Conservation (phyloP, 1,140 invertebrate genomes). For the Phthorimaea operculella region DNA sequence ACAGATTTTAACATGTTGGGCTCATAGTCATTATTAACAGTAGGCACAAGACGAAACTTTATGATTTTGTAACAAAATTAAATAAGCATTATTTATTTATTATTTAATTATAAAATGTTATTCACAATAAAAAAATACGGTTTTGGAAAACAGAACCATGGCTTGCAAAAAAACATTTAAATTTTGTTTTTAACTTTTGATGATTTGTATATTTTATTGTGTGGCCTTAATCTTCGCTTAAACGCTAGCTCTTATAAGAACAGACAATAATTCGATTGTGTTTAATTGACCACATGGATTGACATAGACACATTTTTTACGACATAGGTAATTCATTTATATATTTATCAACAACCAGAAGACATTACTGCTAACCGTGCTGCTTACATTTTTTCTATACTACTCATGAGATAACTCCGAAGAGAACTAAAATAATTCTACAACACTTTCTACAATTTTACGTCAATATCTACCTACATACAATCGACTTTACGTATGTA, state of each 20-base stretch:
- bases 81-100: too few species aligned
- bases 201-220: too few species aligned
- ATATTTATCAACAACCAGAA: slow-evolving; percentile 56
- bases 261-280: slow-evolving; percentile 34
- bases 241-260: slow-evolving; percentile 32
- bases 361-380: slow-evolving; percentile 38
- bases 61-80: too few species aligned
- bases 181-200: too few species aligned
- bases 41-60: too few species aligned
- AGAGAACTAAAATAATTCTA: slow-evolving; percentile 21
- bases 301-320: slow-evolving; percentile 34
- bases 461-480: background rate
- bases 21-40: too few species aligned
- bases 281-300: slow-evolving; percentile 60
- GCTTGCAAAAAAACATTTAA: too few species aligned
- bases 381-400: slow-evolving; percentile 25
- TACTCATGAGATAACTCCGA: slow-evolving; percentile 48
- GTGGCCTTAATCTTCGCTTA: slow-evolving; percentile 16
- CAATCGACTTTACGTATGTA: slow-evolving; percentile 28
- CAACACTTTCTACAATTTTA: background rate
- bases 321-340: background rate
- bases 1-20: too few species aligned
- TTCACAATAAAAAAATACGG: too few species aligned
- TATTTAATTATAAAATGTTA: too few species aligned
- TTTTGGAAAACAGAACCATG: too few species aligned